Evolutionary conservation across 2,888 invertebrate genomes (phyloP).

Genomic region (Synanthedon vespiformis): DNA sequence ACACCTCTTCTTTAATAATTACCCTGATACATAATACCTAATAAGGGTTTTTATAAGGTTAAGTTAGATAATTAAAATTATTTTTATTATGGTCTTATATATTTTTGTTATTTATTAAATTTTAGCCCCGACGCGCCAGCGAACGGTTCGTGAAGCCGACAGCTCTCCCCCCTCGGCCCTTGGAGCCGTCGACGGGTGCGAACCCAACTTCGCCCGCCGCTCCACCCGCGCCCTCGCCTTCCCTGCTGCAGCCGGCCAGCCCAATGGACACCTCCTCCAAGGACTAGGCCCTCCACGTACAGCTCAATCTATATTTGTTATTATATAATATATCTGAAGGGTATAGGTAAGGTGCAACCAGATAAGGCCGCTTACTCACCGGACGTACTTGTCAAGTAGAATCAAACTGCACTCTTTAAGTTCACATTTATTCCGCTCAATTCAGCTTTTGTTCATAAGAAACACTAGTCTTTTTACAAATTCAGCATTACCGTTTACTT

Average conservation of each 20-base stretch:
- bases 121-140: slow-evolving; percentile 75
- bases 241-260: slow-evolving; percentile 74
- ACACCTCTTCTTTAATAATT: no score
- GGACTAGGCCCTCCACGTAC: slow-evolving; percentile 48
- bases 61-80: no score
- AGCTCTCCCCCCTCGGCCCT: slow-evolving; percentile 56
- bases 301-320: not conserved
- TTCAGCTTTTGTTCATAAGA: no score
- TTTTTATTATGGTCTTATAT: not conserved
- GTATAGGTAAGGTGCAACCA: not conserved
- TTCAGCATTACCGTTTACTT: no score
- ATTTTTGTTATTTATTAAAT: slow-evolving; percentile 10
- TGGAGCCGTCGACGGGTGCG: slow-evolving; percentile 12
- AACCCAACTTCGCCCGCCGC: slow-evolving; percentile 10
- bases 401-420: no score
- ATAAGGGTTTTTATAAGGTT: no score
- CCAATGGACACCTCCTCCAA: slow-evolving; percentile 81
- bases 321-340: not conserved
- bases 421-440: no score
- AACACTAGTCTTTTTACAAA: no score
- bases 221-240: slow-evolving; percentile 12
- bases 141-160: slow-evolving; percentile 91
- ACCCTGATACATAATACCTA: no score
- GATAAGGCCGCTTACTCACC: not conserved
- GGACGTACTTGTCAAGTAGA: no score